Base-by-base conservation (phyloP, 35 echinoderm and acorn worm genomes). In the Hemicentrotus pulcherrimus region DNA sequence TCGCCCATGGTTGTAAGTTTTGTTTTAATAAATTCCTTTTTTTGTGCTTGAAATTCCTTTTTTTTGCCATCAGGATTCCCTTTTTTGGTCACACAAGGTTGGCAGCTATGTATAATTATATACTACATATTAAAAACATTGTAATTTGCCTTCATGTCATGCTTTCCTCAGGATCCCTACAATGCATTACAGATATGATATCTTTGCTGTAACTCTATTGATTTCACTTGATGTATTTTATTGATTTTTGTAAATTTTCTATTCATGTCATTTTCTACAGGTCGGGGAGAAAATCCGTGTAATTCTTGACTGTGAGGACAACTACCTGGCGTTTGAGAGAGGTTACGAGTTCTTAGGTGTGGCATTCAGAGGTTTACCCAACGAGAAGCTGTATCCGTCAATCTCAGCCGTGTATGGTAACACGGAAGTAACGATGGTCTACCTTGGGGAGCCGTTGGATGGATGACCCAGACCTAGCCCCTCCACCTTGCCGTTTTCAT, bases 351-450 rank as follows among this genome's bases (percentile, higher is more conserved):
- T 96, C 94, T 50, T 99, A 88, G 98, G 98, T 6, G 97, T 99
- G 32, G 98, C 98, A 96, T 98, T 99, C 96, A 96, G 98, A 33
- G 98, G 98, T 96, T 95, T 99, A 94, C 98, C 98, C 60, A 97
- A 99, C 15, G 95, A 98, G 91, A 96, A 97, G 61, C 97, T 99
- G 31, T 99, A 98, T 85, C 98, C 98, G 32, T 97, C 98, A 71
- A 96, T 99, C 58, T 99, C 98, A n/a, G 98, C 98, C 13, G 98
- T 99, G 16, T 99, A 99, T 88, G 98, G 98, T 22, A 99, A 99
- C 95, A 99, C 98, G 86, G 98, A 99, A 96, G 98, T 99, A 48
- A 97, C 98, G 9, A 99, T 98, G 98, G 98, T 99, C 32, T 99
- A 99, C 88, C 96, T 99, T 85, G 98, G 98, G 18, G 95, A 96